These are phyloP conservation scores for Patella depressa DNA, from an alignment of 2,888 invertebrate genomes.

Conservation along the genomic window DNA sequence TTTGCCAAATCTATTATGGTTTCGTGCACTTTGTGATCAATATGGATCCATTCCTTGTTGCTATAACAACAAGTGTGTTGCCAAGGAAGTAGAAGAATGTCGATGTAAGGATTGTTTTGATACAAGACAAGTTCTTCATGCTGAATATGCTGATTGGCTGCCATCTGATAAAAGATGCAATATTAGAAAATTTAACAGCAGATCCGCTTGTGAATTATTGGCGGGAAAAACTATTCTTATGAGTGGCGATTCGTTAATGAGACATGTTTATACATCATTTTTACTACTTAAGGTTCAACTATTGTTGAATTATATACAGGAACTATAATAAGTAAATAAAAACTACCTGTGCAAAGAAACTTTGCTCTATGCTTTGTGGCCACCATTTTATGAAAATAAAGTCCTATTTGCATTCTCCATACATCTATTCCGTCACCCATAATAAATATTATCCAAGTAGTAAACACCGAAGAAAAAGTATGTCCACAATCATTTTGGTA, in stretches of 20 bases:
- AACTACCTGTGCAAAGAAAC: background rate
- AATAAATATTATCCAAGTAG: no score
- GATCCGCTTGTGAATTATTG: background rate
- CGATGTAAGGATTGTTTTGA: slow-evolving; percentile 9
- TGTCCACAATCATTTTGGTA: no score
- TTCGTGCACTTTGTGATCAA: background rate
- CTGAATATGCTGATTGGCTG: background rate
- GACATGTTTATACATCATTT: background rate
- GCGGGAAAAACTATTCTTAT: background rate
- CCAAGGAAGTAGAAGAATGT: background rate
- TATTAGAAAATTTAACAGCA: background rate
- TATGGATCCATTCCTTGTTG: background rate
- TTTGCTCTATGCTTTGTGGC: background rate
- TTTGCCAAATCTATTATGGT: background rate
- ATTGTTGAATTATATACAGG: slow-evolving; percentile 29
- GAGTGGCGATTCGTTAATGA: background rate
- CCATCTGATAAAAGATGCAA: background rate
- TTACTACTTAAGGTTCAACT: slow-evolving; percentile 23
- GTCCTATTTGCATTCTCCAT: background rate
- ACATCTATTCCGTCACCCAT: no score
- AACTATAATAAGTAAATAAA: slow-evolving; percentile 16
- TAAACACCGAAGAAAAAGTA: no score
- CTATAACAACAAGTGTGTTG: background rate
- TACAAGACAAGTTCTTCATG: background rate
- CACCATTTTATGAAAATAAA: background rate